Conservation (phyloP, 2,888 invertebrate species). For the Ectobius pallidus region DNA sequence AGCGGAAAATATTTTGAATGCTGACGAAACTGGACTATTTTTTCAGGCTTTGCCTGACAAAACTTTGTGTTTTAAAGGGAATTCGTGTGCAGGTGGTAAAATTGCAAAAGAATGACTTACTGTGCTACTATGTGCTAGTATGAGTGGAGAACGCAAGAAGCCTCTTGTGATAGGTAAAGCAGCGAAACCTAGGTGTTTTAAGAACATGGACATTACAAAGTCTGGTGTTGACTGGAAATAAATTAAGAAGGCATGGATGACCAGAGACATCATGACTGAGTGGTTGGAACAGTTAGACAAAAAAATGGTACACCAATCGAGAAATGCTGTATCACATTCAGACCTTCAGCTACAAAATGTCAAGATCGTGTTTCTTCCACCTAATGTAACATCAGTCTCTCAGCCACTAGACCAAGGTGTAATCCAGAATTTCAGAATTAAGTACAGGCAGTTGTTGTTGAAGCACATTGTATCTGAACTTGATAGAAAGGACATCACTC, state of each 20-base stretch:
- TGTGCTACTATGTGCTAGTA: not conserved
- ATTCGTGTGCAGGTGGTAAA: slow-evolving; percentile 9
- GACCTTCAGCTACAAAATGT: not conserved
- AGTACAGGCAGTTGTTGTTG: not conserved
- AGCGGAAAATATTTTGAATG: not conserved
- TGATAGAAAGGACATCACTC: not conserved
- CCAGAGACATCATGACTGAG: not conserved
- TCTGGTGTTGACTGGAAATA: not conserved
- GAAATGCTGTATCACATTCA: not conserved
- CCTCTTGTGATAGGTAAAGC: slow-evolving; percentile 12
- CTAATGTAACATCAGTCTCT: not conserved
- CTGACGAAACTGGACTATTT: not conserved
- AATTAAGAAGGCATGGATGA: not conserved
- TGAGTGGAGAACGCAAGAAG: not conserved
- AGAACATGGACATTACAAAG: not conserved
- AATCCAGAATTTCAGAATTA: not conserved
- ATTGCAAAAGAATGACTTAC: slow-evolving; percentile 20
- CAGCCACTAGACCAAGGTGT: not conserved
- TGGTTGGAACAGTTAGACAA: not conserved
- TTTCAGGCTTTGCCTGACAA: not conserved
- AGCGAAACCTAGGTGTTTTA: not conserved
- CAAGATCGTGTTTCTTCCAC: not conserved
- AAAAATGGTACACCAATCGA: not conserved
- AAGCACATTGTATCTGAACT: slow-evolving; percentile 21
- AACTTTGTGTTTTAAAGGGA: not conserved